Conservation (phyloP, 2,797 vertebrate genomes). For the Eremophila alpestris region DNA sequence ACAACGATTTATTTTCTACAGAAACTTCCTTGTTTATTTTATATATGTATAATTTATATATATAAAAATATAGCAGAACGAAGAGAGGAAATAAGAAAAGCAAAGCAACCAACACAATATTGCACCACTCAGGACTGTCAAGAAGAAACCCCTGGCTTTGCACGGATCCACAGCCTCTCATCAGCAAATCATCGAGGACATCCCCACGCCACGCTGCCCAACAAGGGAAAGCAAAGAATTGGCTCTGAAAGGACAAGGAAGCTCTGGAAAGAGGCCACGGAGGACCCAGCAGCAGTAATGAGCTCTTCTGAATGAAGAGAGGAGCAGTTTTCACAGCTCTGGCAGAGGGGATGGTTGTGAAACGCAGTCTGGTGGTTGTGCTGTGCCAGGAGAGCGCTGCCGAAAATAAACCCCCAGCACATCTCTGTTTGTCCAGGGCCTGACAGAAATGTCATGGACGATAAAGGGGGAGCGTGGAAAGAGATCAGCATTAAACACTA, state of each 20-base stretch:
- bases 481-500: not conserved
- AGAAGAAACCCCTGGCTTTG: not conserved
- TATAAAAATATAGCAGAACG: not conserved
- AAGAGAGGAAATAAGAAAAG: not conserved
- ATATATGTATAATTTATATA: not conserved
- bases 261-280: conserved; percentile 11
- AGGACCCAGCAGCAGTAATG: not conserved
- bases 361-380: not conserved
- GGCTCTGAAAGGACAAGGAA: not conserved
- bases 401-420: conserved; percentile 10
- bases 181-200: not conserved
- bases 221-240: not conserved
- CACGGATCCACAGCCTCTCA: not conserved
- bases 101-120: not conserved
- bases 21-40: conserved; percentile 66
- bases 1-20: conserved; percentile 63
- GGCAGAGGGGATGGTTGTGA: conserved; percentile 1
- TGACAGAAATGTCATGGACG: conserved; percentile 1
- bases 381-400: not conserved
- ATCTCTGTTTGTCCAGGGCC: not conserved
- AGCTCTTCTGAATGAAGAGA: conserved; percentile 17
- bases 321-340: not conserved
- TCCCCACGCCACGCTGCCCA: not conserved
- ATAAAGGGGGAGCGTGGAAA: not conserved
- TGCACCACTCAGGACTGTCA: not conserved